Base-by-base conservation (phyloP, 2,888 invertebrate genomes). In the Mermis nigrescens region DNA sequence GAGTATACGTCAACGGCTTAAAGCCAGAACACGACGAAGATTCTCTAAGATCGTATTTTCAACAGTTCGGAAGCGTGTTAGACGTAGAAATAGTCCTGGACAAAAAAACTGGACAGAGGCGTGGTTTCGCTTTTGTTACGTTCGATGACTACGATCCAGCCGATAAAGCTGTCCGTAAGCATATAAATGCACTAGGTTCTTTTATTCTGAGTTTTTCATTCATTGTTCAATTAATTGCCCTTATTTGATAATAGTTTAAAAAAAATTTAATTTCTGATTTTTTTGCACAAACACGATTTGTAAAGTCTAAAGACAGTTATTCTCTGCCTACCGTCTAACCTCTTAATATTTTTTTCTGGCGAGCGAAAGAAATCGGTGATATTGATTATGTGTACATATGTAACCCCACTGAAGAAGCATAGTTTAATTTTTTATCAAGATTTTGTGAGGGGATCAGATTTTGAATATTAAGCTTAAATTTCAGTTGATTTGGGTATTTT, bases 101-200 rank as follows among this genome's bases (percentile, higher is more conserved):
- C 63, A 70, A 71, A 58, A 61, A 60, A 55, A 71, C 71, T 3
- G 66, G 66, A 56, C 68, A 68, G 62, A 66, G 66, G n/a, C 64
- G 71, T 15, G 72, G 72, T 3, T 72, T 72, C 62, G 72, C 68
- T 22, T 72, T 73, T 59, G 66, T 72, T 60, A 66, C 67, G 1
- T 72, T 72, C 60, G 70, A 72, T 55, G 72, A 72, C 62, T 69
- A 71, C 62, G 72, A 72, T 58, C 61, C 69, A 12, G 72, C 72
- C 22, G 72, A 73, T 62, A 72, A 71, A 62, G 66, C 64, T n/a
- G 64, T 67, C 27, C 63, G 63, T 63, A 31, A 61, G 63, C 24
- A 19, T 7, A 7, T 38, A 38, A 12, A 38, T 12, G 19, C 7
- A 38, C 7, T 19, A 38, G 19, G 19, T 38, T 38, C 19, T 38